A percentile compares a stretch with the other conserved stretches of the same genome.
These are phyloP conservation scores for Galendromus occidentalis DNA, from an alignment of 1,140 invertebrate species.

Conservation along the genomic window DNA sequence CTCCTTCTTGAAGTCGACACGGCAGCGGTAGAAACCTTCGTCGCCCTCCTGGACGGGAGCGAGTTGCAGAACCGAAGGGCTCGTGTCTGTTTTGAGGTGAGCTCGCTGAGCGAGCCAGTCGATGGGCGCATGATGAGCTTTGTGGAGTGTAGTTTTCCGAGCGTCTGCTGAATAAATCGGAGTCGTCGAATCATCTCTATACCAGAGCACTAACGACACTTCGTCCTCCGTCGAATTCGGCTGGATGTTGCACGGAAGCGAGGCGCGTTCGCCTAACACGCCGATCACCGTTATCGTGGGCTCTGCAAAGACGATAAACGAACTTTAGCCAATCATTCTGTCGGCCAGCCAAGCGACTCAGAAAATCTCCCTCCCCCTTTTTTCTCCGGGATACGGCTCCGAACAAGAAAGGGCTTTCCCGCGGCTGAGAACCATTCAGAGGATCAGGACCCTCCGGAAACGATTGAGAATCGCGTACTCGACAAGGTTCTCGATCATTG, in stretches of 20 bases:
- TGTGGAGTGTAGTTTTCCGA: constrained; percentile 12
- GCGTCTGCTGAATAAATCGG: constrained; percentile 42
- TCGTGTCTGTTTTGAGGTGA: not conserved
- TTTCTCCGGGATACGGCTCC: too few species aligned
- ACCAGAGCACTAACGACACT: constrained; percentile 1
- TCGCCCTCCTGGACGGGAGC: constrained; percentile 2
- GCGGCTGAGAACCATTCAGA: too few species aligned
- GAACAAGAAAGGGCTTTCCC: too few species aligned
- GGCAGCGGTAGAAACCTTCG: constrained; percentile 3
- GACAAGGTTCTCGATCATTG: too few species aligned
- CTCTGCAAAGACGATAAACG: not conserved
- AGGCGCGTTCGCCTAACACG: not conserved
- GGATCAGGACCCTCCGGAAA: too few species aligned
- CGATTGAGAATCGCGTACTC: too few species aligned
- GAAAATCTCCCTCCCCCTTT: too few species aligned
- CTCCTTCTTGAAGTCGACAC: constrained; percentile 10
- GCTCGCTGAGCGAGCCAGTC: constrained; percentile 7
- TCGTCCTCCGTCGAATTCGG: not conserved
- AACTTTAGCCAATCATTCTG: not conserved
- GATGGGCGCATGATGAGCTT: constrained; percentile 18
- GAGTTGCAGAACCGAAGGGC: not conserved
- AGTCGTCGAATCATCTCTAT: constrained; percentile 49
- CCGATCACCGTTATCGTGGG: constrained; percentile 16
- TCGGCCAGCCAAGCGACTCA: too few species aligned
- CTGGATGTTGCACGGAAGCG: not conserved